These are phyloP conservation scores for Fulmarus glacialis DNA, from an alignment of 2,113 vertebrate species.

Conservation along the genomic window DNA sequence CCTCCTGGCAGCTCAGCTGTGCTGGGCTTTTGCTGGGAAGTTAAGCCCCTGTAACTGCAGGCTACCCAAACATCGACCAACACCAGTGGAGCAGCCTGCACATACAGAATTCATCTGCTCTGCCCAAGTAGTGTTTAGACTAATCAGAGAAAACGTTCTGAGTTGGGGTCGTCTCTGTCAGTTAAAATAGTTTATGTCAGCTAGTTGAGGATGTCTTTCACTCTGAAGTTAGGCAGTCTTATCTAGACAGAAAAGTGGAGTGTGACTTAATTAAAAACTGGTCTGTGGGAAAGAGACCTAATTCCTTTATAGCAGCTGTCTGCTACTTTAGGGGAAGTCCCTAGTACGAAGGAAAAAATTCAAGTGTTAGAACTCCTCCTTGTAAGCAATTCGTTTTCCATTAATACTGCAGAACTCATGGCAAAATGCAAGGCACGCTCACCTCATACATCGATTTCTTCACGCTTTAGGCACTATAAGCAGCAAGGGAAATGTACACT, in stretches of 20 bases:
- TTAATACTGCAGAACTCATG: slow-evolving; percentile 52
- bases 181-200: background rate
- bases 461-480: slow-evolving; percentile 53
- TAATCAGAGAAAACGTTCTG: background rate
- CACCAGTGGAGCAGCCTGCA: background rate
- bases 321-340: background rate
- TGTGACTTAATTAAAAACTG: background rate
- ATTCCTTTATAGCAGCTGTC: background rate
- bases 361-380: background rate
- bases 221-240: background rate
- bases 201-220: background rate
- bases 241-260: background rate
- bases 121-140: background rate
- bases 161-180: background rate
- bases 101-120: background rate
- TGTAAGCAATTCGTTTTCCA: slow-evolving; percentile 22
- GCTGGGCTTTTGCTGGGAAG: background rate
- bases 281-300: background rate
- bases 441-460: background rate
- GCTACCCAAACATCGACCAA: background rate
- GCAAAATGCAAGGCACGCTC: slow-evolving; percentile 65
- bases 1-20: background rate
- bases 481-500: background rate
- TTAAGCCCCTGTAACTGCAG: background rate
- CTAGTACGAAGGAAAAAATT: background rate